These are phyloP conservation scores for Ctenomys sociabilis DNA, from an alignment of 2,113 vertebrate genomes.

Conservation along the genomic window DNA sequence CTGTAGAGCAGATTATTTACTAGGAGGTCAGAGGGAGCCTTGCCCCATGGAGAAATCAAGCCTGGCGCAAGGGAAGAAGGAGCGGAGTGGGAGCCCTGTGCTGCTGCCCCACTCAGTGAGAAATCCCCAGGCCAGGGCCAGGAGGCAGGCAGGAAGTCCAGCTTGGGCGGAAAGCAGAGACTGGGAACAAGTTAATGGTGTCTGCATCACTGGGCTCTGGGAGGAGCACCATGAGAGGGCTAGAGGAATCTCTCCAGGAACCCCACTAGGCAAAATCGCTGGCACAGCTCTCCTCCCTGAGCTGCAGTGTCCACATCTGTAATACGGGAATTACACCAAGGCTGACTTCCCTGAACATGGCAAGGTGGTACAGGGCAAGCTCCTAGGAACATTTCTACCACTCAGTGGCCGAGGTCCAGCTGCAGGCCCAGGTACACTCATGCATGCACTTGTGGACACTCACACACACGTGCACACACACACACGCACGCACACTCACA, in stretches of 20 bases:
- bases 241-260: background rate
- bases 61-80: background rate
- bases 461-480: background rate
- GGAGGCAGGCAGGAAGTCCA: fast-evolving
- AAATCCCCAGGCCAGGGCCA: background rate
- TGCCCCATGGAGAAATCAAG: background rate
- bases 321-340: background rate
- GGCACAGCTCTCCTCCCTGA: background rate
- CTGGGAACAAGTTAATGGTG: background rate
- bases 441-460: too few species aligned
- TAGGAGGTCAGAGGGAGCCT: background rate
- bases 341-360: background rate
- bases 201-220: background rate
- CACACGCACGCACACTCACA: background rate
- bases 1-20: too few species aligned
- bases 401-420: background rate
- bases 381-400: background rate
- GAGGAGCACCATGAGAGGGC: background rate
- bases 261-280: background rate
- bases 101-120: background rate
- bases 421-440: background rate
- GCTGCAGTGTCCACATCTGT: background rate
- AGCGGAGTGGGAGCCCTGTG: background rate
- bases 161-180: too few species aligned
- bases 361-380: background rate